Evolutionary conservation across 2,113 vertebrate genomes (phyloP), one percentile per base, ranked within the genome.

Genomic region (Trinectes maculatus): DNA sequence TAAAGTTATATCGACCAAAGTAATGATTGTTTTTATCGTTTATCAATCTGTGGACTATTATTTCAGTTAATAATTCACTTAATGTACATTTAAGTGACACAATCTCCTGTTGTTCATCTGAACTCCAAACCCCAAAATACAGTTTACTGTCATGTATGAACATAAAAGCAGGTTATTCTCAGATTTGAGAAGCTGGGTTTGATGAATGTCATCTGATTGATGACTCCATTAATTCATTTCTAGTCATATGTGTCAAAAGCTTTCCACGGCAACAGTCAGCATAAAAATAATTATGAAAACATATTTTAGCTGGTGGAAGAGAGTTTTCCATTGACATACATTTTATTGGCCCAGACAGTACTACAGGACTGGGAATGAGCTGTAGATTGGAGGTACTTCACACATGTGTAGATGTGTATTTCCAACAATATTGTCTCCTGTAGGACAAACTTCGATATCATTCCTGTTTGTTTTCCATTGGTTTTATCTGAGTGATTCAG

Each of bases 361-460:
- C n/a, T n/a, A n/a, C n/a, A n/a, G n/a, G n/a, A n/a, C n/a, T n/a
- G n/a, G n/a, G n/a, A n/a, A n/a, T n/a, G n/a, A n/a, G n/a, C n/a
- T n/a, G n/a, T n/a, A n/a, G n/a, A n/a, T n/a, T 78, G 69, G 61
- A 77, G 42, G 60, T 56, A 58, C 36, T 64, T 70, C 75, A 79
- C 5, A 77, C 29, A 61, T 24, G 22, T 7, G 16, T 49, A 0
- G 37, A 58, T 13, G 1, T 52, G 39, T 37, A 58, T 28, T 43
- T 65, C 57, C 64, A 68, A 4, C 61, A 51, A 40, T 34, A 66
- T 65, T 73, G 61, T 85, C 71, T 40, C 54, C 57, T 29, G 0
- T 2, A 18, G 69, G 66, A 40, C 22, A 28, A 59, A 46, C 39
- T 33, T 10, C 43, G 44, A 42, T 43, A 40, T 68, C 52, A 28